Evolutionary conservation across 2,888 invertebrate genomes (phyloP).

Genomic region (Hipparchia sbordonii): DNA sequence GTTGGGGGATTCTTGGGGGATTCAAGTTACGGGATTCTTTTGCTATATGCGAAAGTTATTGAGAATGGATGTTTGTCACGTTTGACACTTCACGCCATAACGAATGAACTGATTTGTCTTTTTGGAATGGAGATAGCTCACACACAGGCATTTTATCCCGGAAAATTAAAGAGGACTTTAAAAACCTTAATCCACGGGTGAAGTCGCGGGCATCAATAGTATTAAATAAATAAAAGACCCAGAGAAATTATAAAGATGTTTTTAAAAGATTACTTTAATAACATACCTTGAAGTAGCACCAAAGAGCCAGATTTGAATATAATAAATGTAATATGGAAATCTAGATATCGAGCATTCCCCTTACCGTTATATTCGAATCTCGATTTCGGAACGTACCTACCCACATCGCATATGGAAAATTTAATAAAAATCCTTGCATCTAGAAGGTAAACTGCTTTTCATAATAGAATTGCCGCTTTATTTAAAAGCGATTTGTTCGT

Average conservation of each 20-base stretch:
- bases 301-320: constrained; percentile 25
- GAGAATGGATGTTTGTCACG: too few relatives aligned
- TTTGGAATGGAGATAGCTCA: too few relatives aligned
- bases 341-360: constrained; percentile 39
- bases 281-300: background rate
- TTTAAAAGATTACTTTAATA: constrained; percentile 2
- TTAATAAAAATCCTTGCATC: constrained; percentile 67
- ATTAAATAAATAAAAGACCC: too few relatives aligned
- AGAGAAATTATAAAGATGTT: background rate
- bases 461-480: constrained; percentile 47
- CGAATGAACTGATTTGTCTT: too few relatives aligned
- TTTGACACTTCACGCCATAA: too few relatives aligned
- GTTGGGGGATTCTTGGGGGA: too few relatives aligned
- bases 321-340: constrained; percentile 35
- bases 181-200: too few relatives aligned
- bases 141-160: too few relatives aligned
- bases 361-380: constrained; percentile 63
- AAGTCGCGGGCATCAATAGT: too few relatives aligned
- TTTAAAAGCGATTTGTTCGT: constrained; percentile 42
- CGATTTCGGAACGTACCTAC: constrained; percentile 63
- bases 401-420: constrained; percentile 61
- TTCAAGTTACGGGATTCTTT: too few relatives aligned
- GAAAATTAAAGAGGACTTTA: too few relatives aligned
- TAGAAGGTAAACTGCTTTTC: constrained; percentile 52
- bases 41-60: too few relatives aligned